phyloP scores from a whole-genome alignment of 2,113 vertebrate genomes.

The Dipodomys stephensi region DNA sequence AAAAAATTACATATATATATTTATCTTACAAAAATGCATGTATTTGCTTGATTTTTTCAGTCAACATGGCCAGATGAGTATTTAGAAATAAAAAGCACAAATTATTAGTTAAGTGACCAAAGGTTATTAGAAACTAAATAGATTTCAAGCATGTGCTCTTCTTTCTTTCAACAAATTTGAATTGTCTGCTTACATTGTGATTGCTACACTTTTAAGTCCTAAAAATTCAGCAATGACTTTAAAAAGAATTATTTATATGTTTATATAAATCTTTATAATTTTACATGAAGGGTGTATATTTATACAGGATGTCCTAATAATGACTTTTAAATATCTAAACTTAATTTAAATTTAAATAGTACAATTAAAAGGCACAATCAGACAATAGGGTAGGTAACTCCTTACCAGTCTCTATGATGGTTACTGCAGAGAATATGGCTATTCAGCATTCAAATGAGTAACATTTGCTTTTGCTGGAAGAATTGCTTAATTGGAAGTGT shows the following conservation, averaged over 20 bases:
- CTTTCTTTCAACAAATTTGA: background rate
- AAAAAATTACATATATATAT: background rate
- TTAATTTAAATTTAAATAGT: background rate
- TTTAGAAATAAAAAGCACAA: constrained; percentile 36
- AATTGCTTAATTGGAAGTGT: background rate
- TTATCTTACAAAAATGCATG: background rate
- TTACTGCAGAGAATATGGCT: background rate
- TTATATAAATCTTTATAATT: background rate
- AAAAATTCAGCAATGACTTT: background rate
- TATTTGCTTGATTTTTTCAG: constrained; percentile 28
- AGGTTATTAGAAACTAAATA: background rate
- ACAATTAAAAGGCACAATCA: background rate
- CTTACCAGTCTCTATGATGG: background rate
- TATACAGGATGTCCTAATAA: background rate
- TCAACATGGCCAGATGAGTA: background rate
- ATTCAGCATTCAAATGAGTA: background rate
- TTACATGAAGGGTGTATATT: background rate
- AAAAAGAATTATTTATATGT: background rate
- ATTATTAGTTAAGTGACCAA: background rate
- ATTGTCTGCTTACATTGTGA: background rate
- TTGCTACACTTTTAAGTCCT: background rate
- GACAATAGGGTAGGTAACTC: background rate
- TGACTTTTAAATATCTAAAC: background rate
- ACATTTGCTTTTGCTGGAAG: background rate
- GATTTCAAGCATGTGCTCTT: background rate